These are phyloP conservation scores for Brachylomia viminalis DNA, from an alignment of 2,888 invertebrate genomes.

Conservation along the genomic window DNA sequence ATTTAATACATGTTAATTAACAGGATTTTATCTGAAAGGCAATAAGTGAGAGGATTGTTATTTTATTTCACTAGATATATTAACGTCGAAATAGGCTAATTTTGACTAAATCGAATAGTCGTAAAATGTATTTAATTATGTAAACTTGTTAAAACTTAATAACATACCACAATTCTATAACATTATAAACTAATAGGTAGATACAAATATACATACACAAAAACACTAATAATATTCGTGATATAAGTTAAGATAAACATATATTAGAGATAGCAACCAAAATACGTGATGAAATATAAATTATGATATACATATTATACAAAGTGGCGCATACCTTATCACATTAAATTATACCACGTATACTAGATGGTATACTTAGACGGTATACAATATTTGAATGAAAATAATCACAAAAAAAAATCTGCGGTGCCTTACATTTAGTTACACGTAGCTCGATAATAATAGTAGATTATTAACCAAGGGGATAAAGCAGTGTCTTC, in stretches of 20 bases:
- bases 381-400: no score
- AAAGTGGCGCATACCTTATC: no score
- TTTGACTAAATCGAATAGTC: neutral
- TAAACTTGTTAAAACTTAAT: neutral
- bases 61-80: neutral
- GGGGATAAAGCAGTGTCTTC: no score
- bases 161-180: neutral
- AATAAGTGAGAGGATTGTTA: no score
- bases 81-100: neutral
- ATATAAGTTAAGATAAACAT: neutral
- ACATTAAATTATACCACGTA: no score
- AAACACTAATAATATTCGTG: neutral
- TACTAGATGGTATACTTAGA: no score
- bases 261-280: neutral
- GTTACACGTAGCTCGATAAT: no score
- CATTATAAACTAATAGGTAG: neutral
- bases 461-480: no score
- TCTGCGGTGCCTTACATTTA: no score
- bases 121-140: neutral
- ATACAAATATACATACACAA: no score
- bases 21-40: neutral
- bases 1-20: neutral
- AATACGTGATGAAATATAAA: neutral
- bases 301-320: no score
- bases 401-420: no score